Base-by-base conservation (phyloP, 92 coral and sea anemone species). In the Phenganax subtilis region DNA sequence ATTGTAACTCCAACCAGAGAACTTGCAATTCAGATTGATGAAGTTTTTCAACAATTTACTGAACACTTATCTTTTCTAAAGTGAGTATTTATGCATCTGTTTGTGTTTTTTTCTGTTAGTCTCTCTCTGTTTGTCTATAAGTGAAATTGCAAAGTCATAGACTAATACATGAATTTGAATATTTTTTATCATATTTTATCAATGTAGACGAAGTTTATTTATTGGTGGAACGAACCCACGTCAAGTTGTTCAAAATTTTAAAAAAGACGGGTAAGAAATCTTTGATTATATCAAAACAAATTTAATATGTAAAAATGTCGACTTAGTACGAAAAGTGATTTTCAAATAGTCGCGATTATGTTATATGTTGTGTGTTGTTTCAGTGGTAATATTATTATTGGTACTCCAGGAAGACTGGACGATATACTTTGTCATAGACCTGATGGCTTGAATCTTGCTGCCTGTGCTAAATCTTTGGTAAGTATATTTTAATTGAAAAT, bases 1-100 rank as follows among this genome's bases (percentile, higher is more conserved):
- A 87, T 94, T 11, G 87, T 94, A 7, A 91, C 97, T 10, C 98
- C 98, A 55, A 94, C 98, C 27, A 88, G 98, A 81, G 98, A 94
- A 73, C 92, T 94, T 61, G 98, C 98, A 8, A 85, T 90, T 75
- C 98, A 94, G 68, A 94, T 91, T 82, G 97, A 90, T 53, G 97
- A 92, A 72, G 98, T 94, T 54, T 75, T 94, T 2, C 64, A 74
- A 67, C 86, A 70, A 51, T 94, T 92, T 79, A 87, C 92, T 28
- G 82, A 88, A 78, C 89, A 87, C 70, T 88, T 89, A 55, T 47
- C 91, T 12, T 85, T 84, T 6, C 67, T 94, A 6, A 91, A 87
- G 98, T 94, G n/a, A 66, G 82, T 51, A 30, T 29, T 20, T 7
- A 73, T 10, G 59, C 12, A 4, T 51, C 27, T 10, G 9, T 59